Evolutionary conservation across 35 echinoderm and acorn worm genomes (phyloP).

Genomic region (Diadema setosum): DNA sequence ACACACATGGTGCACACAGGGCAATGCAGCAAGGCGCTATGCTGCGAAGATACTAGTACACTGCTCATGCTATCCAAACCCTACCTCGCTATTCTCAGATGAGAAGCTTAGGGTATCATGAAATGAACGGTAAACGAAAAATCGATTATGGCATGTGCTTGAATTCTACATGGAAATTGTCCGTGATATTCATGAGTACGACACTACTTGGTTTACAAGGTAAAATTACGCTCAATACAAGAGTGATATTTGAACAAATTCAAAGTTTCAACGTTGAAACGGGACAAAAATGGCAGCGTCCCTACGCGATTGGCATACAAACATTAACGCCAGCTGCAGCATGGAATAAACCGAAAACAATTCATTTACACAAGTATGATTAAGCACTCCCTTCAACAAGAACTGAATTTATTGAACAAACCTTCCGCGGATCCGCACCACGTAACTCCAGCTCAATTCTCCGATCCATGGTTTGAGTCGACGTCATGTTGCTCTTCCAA

Average conservation of each 20-base stretch:
- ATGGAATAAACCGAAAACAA: neutral
- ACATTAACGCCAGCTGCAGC: neutral
- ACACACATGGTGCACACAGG: neutral
- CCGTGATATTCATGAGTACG: no score
- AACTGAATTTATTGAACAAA: neutral
- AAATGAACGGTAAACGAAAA: no score
- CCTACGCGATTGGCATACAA: neutral
- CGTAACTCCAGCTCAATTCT: slow-evolving; percentile 9
- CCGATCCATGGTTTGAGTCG: neutral
- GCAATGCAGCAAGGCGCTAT: neutral
- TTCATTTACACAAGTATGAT: neutral
- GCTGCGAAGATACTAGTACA: no score
- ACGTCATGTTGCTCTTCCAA: neutral
- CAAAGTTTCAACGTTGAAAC: neutral
- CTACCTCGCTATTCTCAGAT: no score
- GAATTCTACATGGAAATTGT: no score
- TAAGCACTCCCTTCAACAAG: neutral
- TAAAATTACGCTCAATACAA: no score
- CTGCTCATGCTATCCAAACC: no score
- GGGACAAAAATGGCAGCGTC: neutral
- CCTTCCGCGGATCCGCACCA: slow-evolving; percentile 3
- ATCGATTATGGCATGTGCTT: no score
- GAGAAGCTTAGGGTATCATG: no score
- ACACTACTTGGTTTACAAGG: no score
- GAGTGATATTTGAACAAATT: no score